Evolutionary conservation across 2,888 invertebrate species (phyloP), one percentile per base, ranked within the genome.

Genomic region (Dendrolimus pini): DNA sequence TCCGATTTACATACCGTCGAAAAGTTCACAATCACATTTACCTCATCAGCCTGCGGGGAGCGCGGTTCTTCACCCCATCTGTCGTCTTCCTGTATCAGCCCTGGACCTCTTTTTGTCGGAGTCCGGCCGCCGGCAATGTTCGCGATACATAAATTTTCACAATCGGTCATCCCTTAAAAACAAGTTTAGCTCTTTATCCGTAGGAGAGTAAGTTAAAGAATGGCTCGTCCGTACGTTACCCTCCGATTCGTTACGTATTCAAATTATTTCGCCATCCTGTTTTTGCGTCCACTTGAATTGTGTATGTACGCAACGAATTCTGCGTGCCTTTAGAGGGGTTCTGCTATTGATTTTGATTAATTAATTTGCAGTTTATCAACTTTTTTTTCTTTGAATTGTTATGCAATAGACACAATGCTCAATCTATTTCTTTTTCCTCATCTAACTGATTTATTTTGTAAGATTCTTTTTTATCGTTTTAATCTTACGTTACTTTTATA

Each of bases 111-210:
- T 90, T 89, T 89, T 85, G 83, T 73, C 71, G 73, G 77, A 77
- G 79, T 75, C 78, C 80, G 75, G 82, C 88, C 89, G 84, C 79
- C 86, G 89, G 89, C 89, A 72, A 67, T 83, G 82, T 83, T 80
- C 78, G 78, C 84, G 87, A 88, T 90, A 90, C 89, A 91, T 90
- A 91, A 87, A 91, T 91, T 89, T 87, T 75, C 82, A 84, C 85
- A 81, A 87, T 85, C 89, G 91, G 91, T 89, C 91, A 90, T 91
- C 91, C 91, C 90, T 90, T 90, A 86, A 91, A 89, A 89, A 89
- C 88, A 89, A 88, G 88, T 89, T 89, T 85, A 88, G 86, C 89
- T 89, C 88, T 89, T 88, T 87, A 89, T 89, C 84, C 85, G 72
- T 74, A 75, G 77, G 77, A 81, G 82, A 87, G 83, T 77, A 83